phyloP scores from a whole-genome alignment of 2,888 invertebrate genomes.

The Drosophila tanythrix region DNA sequence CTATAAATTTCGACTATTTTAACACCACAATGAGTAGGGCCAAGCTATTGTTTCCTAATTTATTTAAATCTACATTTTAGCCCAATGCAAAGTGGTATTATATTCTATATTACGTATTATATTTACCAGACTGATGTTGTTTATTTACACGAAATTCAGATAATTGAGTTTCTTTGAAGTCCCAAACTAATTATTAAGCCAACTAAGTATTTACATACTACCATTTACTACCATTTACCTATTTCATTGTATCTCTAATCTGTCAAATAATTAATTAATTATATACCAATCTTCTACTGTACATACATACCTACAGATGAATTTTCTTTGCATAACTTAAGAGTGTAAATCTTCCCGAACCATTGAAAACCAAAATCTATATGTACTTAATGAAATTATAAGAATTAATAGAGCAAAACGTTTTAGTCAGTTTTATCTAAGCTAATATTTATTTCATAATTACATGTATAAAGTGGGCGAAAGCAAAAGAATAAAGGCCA shows the following conservation, averaged over 20 bases:
- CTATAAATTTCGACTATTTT: constrained; percentile 4
- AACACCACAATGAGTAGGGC: constrained; percentile 27
- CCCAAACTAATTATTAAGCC: constrained; percentile 44
- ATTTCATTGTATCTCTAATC: constrained; percentile 33
- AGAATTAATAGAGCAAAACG: constrained; percentile 75
- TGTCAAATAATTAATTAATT: constrained; percentile 35
- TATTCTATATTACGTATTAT: constrained; percentile 38
- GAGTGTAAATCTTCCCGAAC: constrained; percentile 52
- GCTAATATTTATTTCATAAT: constrained; percentile 71
- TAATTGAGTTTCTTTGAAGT: constrained; percentile 44
- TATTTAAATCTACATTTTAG: constrained; percentile 1
- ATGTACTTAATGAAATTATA: constrained; percentile 43
- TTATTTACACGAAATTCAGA: constrained; percentile 51
- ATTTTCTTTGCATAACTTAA: constrained; percentile 17
- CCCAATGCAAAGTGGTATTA: constrained; percentile 31
- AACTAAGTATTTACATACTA: constrained; percentile 45
- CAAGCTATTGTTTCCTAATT: background rate
- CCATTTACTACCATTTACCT: background rate
- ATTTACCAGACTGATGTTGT: constrained; percentile 68
- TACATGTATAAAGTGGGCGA: constrained; percentile 50
- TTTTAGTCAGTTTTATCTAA: constrained; percentile 75
- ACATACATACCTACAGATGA: constrained; percentile 27
- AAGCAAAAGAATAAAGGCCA: constrained; percentile 54
- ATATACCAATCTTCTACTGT: constrained; percentile 1
- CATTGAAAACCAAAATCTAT: constrained; percentile 59